Percentiles rank a stretch among this genome's conserved stretches.
Evolutionary conservation across 2,888 invertebrate genomes (phyloP).

Genomic region (Stenchaetothrips biformis): DNA sequence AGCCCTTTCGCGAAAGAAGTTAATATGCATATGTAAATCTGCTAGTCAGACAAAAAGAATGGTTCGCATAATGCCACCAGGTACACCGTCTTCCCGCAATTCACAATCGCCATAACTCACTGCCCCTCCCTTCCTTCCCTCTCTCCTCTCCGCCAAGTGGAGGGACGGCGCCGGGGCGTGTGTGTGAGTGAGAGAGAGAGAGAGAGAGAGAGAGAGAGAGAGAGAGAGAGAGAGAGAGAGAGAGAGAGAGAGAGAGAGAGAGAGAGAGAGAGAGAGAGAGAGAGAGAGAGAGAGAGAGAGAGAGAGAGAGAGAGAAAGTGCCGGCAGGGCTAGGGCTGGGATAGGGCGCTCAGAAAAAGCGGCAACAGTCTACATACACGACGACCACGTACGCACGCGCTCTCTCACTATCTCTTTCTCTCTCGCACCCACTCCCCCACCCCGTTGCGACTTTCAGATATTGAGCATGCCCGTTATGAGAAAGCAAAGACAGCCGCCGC

Average conservation of each 20-base stretch:
- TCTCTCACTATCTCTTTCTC: neutral
- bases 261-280: neutral
- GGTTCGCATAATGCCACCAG: neutral
- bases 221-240: slow-evolving; percentile 4
- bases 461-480: neutral
- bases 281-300: neutral
- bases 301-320: neutral
- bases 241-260: neutral
- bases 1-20: neutral
- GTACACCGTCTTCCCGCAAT: neutral
- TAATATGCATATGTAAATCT: slow-evolving; percentile 1
- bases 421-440: neutral
- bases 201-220: neutral
- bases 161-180: neutral
- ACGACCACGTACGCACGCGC: too few relatives aligned
- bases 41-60: neutral
- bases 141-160: neutral
- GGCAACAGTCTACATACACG: too few relatives aligned
- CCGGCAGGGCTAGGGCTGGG: too few relatives aligned
- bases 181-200: neutral
- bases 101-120: neutral
- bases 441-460: neutral
- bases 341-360: too few relatives aligned
- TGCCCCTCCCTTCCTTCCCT: too few relatives aligned
- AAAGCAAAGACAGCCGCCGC: slow-evolving; percentile 10